Base-by-base conservation (phyloP, 2,888 invertebrate genomes). In the Escarpia spicata region DNA sequence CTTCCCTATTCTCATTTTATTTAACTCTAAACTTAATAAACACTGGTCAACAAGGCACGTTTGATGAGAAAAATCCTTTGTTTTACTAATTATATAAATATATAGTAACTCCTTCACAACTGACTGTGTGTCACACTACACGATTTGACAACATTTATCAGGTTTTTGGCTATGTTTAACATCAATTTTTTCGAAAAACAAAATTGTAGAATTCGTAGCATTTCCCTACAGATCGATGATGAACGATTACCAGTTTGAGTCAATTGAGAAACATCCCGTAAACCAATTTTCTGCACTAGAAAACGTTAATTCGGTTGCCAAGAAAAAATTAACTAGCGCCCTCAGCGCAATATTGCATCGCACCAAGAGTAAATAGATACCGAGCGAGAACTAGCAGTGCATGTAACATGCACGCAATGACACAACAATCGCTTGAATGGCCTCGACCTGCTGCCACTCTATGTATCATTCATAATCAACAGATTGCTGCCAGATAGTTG, bases 391-490 rank as follows among this genome's bases (percentile, higher is more conserved):
- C 52, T n/a, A 75, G 75, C 26, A 26, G 75, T 75, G 75, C 75
- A 26, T 75, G 75, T 75, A 75, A 26, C 75, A 75, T 26, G 4
- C 75, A 75, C n/a, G 75, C 75, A 26, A n/a, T 75, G 75, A 75
- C 75, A 75, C 75, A 75, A 26, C 75, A 75, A 75, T 75, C 15
- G 75, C 19, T 4, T 75, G 75, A 75, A 75, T 26, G 75, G n/a
- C 75, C 52, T 75, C 75, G 75, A 75, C 75, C 19, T 26, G 75
- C n/a, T 75, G 75, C 6, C 19, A 26, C 19, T n/a, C 19, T n/a
- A 75, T n/a, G 75, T 75, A 75, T 75, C 75, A 75, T 75, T 75
- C 75, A 75, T 75, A 75, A 75, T 75, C 75, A 75, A 75, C 26
- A 75, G 75, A 75, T 75, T 75, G 75, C 75, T 75, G 75, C 75